A percentile compares a stretch with the other conserved stretches of the same genome.
These are phyloP conservation scores for Rhodophaea formosa DNA, from an alignment of 2,888 invertebrate genomes.

Conservation along the genomic window DNA sequence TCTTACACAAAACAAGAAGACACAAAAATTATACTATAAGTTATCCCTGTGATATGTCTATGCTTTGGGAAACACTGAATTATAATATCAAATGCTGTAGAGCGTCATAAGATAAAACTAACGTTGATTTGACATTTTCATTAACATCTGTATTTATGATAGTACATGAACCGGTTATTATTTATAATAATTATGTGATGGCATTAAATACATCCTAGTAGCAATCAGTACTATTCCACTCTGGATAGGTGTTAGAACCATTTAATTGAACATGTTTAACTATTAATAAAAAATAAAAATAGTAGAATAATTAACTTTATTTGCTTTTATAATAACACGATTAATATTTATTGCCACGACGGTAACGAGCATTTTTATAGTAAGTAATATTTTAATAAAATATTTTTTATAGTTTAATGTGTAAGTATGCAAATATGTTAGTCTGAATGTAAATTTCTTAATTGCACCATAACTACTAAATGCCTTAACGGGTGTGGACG, in stretches of 20 bases:
- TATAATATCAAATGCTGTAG: neutral
- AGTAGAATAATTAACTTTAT: neutral
- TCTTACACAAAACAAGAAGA: no score
- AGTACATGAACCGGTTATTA: neutral
- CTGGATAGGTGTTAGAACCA: neutral
- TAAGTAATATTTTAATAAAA: no score
- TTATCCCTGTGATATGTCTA: no score
- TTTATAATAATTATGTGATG: neutral
- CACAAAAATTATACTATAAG: no score
- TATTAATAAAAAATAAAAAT: neutral
- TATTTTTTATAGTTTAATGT: no score
- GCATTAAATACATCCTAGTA: neutral
- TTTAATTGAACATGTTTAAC: neutral
- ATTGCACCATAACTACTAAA: no score
- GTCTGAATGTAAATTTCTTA: no score
- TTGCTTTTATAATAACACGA: no score
- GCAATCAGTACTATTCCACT: neutral
- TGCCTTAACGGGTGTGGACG: no score
- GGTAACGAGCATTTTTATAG: no score
- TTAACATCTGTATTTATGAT: neutral
- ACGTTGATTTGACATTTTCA: conserved; percentile 5
- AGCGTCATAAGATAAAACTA: neutral
- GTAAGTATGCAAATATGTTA: no score
- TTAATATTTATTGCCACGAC: no score
- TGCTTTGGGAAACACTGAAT: neutral